These are phyloP conservation scores for Rhabditophanes sp. DNA, from an alignment of 2,888 invertebrate species.

Conservation along the genomic window DNA sequence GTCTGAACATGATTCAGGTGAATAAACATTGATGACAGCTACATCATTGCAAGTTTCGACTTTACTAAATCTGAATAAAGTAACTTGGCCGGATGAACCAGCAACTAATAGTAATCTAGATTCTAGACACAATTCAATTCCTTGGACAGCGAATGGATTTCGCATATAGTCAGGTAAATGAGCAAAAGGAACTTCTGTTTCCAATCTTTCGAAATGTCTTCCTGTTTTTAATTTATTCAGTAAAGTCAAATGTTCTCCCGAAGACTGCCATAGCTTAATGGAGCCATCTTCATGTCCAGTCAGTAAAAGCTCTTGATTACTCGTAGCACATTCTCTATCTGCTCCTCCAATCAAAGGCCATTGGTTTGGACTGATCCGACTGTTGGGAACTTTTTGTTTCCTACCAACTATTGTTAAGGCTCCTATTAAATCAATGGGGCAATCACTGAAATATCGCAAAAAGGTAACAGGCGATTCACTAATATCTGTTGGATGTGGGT, in stretches of 20 bases:
- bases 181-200: neutral
- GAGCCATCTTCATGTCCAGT: constrained; percentile 88
- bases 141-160: constrained; percentile 33
- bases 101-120: constrained; percentile 74
- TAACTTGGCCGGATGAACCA: constrained; percentile 76
- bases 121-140: constrained; percentile 62
- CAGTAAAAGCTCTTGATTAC: constrained; percentile 90
- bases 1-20: constrained; percentile 54
- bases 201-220: constrained; percentile 62
- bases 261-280: constrained; percentile 96
- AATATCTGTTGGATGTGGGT: constrained; percentile 97
- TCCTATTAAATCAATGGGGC: constrained; percentile 89
- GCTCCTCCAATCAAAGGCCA: constrained; percentile 95
- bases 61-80: constrained; percentile 86
- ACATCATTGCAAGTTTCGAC: constrained; percentile 60
- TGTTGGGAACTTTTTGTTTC: constrained; percentile 53
- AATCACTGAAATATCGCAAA: constrained; percentile 89
- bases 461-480: constrained; percentile 96
- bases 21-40: constrained; percentile 51
- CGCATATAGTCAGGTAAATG: neutral
- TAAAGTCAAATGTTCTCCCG: constrained; percentile 53
- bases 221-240: constrained; percentile 90
- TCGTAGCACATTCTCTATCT: constrained; percentile 83
- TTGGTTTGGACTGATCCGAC: constrained; percentile 48
- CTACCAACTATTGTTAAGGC: constrained; percentile 81